These are phyloP conservation scores for Laothoe populi DNA, from an alignment of 2,888 invertebrate species.

Conservation along the genomic window DNA sequence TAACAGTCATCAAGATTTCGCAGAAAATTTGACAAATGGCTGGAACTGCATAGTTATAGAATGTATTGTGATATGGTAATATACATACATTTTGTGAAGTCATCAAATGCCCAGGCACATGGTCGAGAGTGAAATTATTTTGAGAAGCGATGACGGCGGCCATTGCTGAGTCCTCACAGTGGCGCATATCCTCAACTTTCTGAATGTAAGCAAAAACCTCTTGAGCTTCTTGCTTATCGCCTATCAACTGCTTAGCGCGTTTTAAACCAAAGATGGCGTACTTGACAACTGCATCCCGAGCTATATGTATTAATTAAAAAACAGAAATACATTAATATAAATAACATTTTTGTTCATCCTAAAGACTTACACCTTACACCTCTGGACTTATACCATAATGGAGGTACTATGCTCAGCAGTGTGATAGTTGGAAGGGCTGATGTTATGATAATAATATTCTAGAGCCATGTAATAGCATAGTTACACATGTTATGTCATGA, in stretches of 20 bases:
- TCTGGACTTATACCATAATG: no score
- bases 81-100: conserved; percentile 85
- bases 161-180: conserved; percentile 76
- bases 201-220: conserved; percentile 75
- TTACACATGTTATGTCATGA: no score
- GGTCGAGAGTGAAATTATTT: conserved; percentile 86
- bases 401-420: no score
- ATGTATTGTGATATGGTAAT: background rate
- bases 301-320: conserved; percentile 44
- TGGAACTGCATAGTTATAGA: background rate
- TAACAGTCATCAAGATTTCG: no score
- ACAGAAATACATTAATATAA: no score
- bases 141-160: conserved; percentile 79
- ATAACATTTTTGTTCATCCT: no score
- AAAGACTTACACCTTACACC: no score
- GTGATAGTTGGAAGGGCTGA: no score
- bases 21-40: no score
- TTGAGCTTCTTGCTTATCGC: conserved; percentile 65
- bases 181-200: conserved; percentile 77
- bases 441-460: no score
- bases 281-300: conserved; percentile 69
- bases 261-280: conserved; percentile 84
- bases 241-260: conserved; percentile 70
- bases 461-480: no score
- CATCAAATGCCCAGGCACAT: conserved; percentile 88